Base-by-base conservation (phyloP, 2,797 vertebrate species). In the Phalloptychus januarius region DNA sequence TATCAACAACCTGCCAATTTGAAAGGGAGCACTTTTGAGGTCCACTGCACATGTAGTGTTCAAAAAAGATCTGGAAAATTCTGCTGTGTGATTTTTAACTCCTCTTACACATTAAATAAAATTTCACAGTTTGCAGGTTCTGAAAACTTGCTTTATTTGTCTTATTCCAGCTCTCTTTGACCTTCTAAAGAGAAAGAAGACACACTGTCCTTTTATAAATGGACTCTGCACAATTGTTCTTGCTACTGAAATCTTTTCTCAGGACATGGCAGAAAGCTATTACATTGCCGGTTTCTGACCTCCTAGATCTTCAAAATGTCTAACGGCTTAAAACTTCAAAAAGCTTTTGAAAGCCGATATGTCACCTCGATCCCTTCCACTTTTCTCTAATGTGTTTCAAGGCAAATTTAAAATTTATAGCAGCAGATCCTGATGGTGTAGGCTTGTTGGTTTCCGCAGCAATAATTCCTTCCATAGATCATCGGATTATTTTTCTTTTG, bases 401-500 rank as follows among this genome's bases (percentile, higher is more conserved):
- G 73, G 81, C 82, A 83, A 78, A 85, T 84, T 72, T 84, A 25
- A 67, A 63, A 85, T 83, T 79, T 84, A 78, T 83, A 72, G 73
- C 81, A 42, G 65, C 72, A 79, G 75, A 88, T 33, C 56, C 71
- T 75, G 83, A 81, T 79, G 72, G 46, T 71, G 31, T 63, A 71
- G 85, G 67, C 78, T 70, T 84, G 80, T 86, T 82, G 82, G 65
- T 85, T 93, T 93, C 87, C 73, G 77, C 52, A 76, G 89, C 75
- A 89, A 86, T 91, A 92, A 89, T 89, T 90, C 77, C 79, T 69
- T 78, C 85, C 86, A 88, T 93, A 94, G 87, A 94, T 94, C 81
- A 92, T 87, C 88, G 91, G 89, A 92, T 94, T 93, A 90, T 95
- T 93, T 69, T 92, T 90, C 70, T 83, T 86, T 92, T 94, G 81